These are phyloP conservation scores for Antechinus flavipes DNA, from an alignment of 2,113 vertebrate genomes.

Conservation along the genomic window DNA sequence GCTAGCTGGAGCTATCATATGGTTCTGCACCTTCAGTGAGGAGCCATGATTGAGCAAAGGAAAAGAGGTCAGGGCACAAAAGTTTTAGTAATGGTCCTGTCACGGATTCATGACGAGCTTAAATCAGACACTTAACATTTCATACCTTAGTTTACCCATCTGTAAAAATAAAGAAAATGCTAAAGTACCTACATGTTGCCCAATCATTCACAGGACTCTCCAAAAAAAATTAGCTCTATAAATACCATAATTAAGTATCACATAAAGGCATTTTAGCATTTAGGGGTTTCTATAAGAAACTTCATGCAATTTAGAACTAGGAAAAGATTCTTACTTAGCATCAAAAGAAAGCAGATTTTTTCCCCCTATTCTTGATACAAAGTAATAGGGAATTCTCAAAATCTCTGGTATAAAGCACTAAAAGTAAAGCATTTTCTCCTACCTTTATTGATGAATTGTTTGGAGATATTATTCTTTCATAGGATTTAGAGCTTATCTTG, in stretches of 20 bases:
- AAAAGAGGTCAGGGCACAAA: background rate
- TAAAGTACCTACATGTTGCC: accelerated
- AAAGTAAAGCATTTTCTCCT: background rate
- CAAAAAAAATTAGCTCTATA: background rate
- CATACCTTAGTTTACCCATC: background rate
- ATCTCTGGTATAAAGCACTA: background rate
- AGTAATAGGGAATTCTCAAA: background rate
- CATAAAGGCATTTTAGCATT: background rate
- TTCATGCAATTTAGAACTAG: background rate
- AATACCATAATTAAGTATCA: background rate
- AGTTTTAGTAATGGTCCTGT: background rate
- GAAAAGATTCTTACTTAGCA: background rate
- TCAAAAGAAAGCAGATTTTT: no score
- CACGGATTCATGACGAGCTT: background rate
- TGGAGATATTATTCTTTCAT: background rate
- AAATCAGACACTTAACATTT: background rate
- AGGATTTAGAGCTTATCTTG: background rate
- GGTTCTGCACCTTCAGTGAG: background rate
- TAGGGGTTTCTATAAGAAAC: background rate
- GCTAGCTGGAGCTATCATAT: background rate
- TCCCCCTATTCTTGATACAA: background rate
- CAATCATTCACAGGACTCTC: background rate
- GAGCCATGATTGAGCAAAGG: background rate
- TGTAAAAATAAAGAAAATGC: no score
- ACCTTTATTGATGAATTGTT: background rate